Evolutionary conservation across 37 sponge, comb jelly and placozoan species (phyloP).

Genomic region (Lycopodina hypogea): DNA sequence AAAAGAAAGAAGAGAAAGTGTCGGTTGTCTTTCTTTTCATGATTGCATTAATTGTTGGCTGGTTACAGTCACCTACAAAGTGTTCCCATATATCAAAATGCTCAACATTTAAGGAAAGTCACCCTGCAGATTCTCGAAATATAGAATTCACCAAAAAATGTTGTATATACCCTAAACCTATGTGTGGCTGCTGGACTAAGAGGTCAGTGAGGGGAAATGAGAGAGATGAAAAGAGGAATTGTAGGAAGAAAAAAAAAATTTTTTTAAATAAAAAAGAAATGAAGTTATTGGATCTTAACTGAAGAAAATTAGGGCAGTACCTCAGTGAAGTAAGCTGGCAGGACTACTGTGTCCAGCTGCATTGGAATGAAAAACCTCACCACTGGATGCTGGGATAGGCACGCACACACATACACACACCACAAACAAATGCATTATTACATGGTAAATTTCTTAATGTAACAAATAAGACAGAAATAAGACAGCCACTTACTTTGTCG

Average conservation of each 20-base stretch:
- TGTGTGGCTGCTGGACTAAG: too few relatives aligned
- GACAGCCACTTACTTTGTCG: constrained; percentile 16
- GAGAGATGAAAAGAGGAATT: neutral
- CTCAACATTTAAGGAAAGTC: too few relatives aligned
- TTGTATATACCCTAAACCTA: too few relatives aligned
- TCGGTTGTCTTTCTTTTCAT: too few relatives aligned
- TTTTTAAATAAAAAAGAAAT: too few relatives aligned
- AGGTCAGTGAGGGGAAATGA: neutral
- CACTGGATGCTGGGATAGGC: constrained; percentile 25
- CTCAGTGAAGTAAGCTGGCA: constrained; percentile 56
- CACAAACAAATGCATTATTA: too few relatives aligned
- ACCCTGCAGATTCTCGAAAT: too few relatives aligned
- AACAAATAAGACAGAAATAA: neutral
- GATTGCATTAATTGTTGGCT: too few relatives aligned
- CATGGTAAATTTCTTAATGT: neutral
- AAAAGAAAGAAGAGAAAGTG: too few relatives aligned
- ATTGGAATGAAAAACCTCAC: constrained; percentile 63
- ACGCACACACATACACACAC: neutral
- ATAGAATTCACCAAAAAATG: too few relatives aligned
- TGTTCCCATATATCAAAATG: too few relatives aligned
- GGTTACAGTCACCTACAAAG: too few relatives aligned
- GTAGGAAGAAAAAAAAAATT: neutral
- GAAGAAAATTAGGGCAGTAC: constrained; percentile 2
- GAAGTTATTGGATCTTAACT: neutral
- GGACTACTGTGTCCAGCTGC: constrained; percentile 27